Evolutionary conservation across 2,888 invertebrate species (phyloP), one percentile per base, ranked within the genome.

Genomic region (Coenonympha arcania): DNA sequence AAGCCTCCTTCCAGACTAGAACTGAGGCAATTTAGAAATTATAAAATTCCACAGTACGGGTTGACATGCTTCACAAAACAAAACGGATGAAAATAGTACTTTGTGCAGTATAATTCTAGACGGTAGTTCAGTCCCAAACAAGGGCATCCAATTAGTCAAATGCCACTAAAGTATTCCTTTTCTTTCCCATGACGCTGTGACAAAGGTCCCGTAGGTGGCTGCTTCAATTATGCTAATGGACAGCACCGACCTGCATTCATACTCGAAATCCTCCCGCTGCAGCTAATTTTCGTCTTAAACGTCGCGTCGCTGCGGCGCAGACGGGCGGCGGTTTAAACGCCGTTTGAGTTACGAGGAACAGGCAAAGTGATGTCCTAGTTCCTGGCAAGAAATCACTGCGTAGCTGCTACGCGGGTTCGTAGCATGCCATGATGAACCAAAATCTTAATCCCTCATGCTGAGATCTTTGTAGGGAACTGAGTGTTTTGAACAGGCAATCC

Each of bases 181-280:
- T 54, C 54, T 54, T 37, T 51, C 31, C 28, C 31, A 33, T 49
- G 46, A 44, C 41, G 42, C 46, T 45, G 40, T 50, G 39, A 52
- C 55, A 55, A 55, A 55, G 52, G 55, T 55, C 46, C 55, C 55
- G 48, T 49, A 52, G 52, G 55, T 52, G 52, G 43, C 49, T 53
- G 43, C 79, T 78, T 76, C 86, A 87, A 87, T 87, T 87, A 87
- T 83, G 73, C 80, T 86, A 88, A 87, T 88, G 87, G 86, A 85
- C 80, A 79, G 66, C 74, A 69, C 73, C 75, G 75, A 81, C 82
- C 82, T 84, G 81, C 76, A 81, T 83, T 81, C 84, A 80, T 76
- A 80, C 77, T 81, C 76, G 74, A 81, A 82, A 83, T 81, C 77
- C 80, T 76, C 83, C 77, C 79, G 79, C 81, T 78, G 76, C 79